Evolutionary conservation across 2,113 vertebrate species (phyloP), one percentile per base, ranked within the genome.

Genomic region (Orycteropus afer): DNA sequence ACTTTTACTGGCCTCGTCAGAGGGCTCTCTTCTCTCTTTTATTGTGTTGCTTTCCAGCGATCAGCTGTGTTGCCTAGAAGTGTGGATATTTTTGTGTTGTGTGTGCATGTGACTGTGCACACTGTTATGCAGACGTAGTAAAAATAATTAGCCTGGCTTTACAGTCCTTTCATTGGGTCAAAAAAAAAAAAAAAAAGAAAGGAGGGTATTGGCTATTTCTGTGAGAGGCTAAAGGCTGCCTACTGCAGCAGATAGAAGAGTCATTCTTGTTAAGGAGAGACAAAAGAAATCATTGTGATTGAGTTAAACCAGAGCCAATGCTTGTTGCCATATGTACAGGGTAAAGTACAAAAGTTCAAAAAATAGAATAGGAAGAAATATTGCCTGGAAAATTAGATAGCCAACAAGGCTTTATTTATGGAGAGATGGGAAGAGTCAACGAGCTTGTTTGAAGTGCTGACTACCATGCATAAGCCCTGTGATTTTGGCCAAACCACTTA

Each of bases 1-100:
- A 71, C 74, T 97, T 92, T 85, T 67, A 65, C 53, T 89, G 61
- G 86, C 4, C 69, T 93, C 59, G 55, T 89, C 78, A 93, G 90
- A 90, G 95, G 55, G 29, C n/a, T 61, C 73, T 55, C 22, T 96
- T 65, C 32, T 81, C 42, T 94, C 76, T 89, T 94, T 93, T 40
- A 90, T 61, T 88, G 49, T 69, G 79, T 65, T 82, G 59, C n/a
- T 91, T 89, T 95, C 76, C 42, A 74, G 45, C 63, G 27, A 78
- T 95, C 53, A 42, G 34, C 77, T 96, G 93, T 78, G n/a, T 93
- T 61, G 59, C 17, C 17, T 47, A 12, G 47, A 42, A 0, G 71
- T 80, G 42, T 80, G 37, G 86, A 32, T 78, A 10, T 61, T 5
- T 51, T 27, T 67, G 42, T 79, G 37, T n/a, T 71, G 29, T 40